phyloP scores from a whole-genome alignment of 2,888 invertebrate species.

The Dasysyrphus albostriatus region DNA sequence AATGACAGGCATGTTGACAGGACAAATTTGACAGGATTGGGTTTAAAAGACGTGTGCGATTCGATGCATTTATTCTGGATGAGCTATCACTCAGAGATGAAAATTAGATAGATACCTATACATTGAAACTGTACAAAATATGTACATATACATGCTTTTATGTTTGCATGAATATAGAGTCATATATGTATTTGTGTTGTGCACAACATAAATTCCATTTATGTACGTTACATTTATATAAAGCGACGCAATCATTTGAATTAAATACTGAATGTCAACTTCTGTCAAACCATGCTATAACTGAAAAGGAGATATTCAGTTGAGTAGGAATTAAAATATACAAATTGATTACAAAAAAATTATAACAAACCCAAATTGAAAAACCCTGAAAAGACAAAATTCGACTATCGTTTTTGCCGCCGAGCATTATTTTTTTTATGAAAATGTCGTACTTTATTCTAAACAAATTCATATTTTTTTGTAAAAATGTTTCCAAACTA shows the following conservation, averaged over 20 bases:
- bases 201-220: slow-evolving; percentile 8
- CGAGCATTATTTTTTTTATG: too few relatives aligned
- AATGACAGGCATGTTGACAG: slow-evolving; percentile 10
- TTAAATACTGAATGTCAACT: slow-evolving; percentile 3
- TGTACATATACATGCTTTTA: neutral
- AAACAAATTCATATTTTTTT: too few relatives aligned
- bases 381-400: too few relatives aligned
- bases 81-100: slow-evolving; percentile 1
- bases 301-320: too few relatives aligned
- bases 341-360: too few relatives aligned
- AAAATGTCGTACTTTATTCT: too few relatives aligned
- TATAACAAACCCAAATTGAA: too few relatives aligned
- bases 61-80: slow-evolving; percentile 15
- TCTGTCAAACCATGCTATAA: slow-evolving; percentile 12
- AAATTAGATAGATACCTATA: neutral
- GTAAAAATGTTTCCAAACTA: too few relatives aligned
- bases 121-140: too few relatives aligned
- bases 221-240: neutral
- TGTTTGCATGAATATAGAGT: neutral
- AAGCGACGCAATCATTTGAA: slow-evolving; percentile 3
- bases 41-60: slow-evolving; percentile 1
- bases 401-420: too few relatives aligned
- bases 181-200: slow-evolving; percentile 31
- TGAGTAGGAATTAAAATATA: too few relatives aligned
- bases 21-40: slow-evolving; percentile 21